Percentiles rank a stretch among this genome's conserved stretches.
phyloP scores from a whole-genome alignment of 2,888 invertebrate species.

The Chrysodeixis includens region DNA sequence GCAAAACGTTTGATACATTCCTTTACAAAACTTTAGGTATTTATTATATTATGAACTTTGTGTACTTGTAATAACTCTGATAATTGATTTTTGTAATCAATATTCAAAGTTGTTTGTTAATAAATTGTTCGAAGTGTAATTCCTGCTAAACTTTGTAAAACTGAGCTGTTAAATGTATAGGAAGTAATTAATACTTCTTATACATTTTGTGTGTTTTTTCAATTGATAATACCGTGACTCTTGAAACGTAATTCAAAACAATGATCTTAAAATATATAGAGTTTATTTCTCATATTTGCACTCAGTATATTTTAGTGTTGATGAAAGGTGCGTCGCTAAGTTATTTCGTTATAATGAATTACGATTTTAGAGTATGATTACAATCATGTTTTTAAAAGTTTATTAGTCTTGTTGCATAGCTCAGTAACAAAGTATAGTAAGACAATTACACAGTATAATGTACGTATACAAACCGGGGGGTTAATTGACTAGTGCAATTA shows the following conservation, averaged over 20 bases:
- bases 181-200: background rate
- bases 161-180: background rate
- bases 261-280: no score
- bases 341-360: no score
- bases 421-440: slow-evolving; percentile 1
- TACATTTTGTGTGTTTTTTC: background rate
- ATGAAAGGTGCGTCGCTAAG: background rate
- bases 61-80: slow-evolving; percentile 33
- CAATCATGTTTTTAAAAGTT: no score
- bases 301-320: background rate
- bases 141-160: slow-evolving; percentile 21
- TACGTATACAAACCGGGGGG: slow-evolving; percentile 59
- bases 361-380: no score
- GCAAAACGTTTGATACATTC: slow-evolving; percentile 59
- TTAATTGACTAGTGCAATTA: slow-evolving; percentile 74
- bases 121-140: slow-evolving; percentile 34
- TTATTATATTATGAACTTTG: slow-evolving; percentile 33
- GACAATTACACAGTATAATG: background rate
- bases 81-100: slow-evolving; percentile 27
- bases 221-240: background rate
- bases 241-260: background rate
- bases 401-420: background rate
- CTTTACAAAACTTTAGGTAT: slow-evolving; percentile 36
- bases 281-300: no score
- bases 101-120: slow-evolving; percentile 23